phyloP scores from a whole-genome alignment of 2,888 invertebrate genomes.

The Aphodius sticticus region DNA sequence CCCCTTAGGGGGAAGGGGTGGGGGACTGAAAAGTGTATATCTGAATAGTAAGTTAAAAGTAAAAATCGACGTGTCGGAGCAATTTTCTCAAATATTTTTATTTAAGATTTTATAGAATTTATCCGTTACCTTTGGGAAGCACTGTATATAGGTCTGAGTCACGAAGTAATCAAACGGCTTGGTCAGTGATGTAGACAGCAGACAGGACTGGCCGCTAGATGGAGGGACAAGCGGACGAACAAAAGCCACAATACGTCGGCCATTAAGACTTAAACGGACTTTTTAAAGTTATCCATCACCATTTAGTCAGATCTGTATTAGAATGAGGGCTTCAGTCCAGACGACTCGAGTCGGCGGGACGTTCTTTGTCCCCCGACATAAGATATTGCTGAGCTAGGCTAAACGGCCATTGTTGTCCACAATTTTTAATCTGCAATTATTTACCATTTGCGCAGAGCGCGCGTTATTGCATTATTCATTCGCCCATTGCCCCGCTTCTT shows the following conservation, averaged over 20 bases:
- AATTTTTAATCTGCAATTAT: constrained; percentile 43
- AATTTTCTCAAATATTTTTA: too few species aligned
- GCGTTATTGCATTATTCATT: constrained; percentile 42
- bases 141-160: too few species aligned
- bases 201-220: too few species aligned
- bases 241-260: constrained; percentile 23
- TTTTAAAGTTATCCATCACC: constrained; percentile 33
- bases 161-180: too few species aligned
- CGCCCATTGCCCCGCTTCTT: constrained; percentile 27
- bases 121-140: too few species aligned
- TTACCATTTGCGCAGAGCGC: constrained; percentile 40
- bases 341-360: constrained; percentile 4
- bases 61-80: too few species aligned
- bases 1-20: too few species aligned
- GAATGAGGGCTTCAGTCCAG: constrained; percentile 29
- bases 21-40: too few species aligned
- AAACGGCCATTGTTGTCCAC: constrained; percentile 37
- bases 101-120: too few species aligned
- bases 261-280: constrained; percentile 31
- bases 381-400: constrained; percentile 30
- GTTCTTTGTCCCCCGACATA: constrained; percentile 30
- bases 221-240: neutral
- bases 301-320: constrained; percentile 34
- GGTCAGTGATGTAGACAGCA: too few species aligned
- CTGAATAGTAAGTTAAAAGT: too few species aligned